phyloP scores from a whole-genome alignment of 2,113 vertebrate species.

The Nipponia nippon region DNA sequence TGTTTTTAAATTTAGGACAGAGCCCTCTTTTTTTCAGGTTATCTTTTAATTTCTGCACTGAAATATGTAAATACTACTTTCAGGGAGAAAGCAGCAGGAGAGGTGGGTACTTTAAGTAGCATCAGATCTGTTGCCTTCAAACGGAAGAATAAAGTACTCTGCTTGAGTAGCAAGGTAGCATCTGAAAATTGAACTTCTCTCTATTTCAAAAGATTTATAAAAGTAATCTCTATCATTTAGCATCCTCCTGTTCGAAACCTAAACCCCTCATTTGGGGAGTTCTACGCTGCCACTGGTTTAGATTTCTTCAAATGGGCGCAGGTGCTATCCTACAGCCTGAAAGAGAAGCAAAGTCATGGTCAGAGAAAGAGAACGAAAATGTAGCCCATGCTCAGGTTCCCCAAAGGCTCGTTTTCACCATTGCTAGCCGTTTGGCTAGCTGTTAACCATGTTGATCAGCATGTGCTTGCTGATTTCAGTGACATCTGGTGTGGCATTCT shows the following conservation, averaged over 20 bases:
- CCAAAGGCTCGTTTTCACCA: rapidly evolving
- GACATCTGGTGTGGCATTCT: not conserved
- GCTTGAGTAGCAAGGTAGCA: not conserved
- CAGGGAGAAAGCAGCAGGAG: not conserved
- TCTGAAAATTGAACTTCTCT: not conserved
- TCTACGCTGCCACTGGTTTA: not conserved
- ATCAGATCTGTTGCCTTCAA: not conserved
- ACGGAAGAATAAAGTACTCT: not conserved
- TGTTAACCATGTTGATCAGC: not conserved
- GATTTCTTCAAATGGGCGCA: not conserved
- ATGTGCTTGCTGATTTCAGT: not conserved
- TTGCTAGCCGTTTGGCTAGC: not conserved
- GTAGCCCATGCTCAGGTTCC: not conserved
- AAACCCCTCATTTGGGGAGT: not conserved
- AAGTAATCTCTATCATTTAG: not conserved
- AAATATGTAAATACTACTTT: not conserved
- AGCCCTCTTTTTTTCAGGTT: not conserved
- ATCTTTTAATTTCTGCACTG: not conserved
- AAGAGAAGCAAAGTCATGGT: not conserved
- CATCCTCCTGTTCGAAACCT: not conserved
- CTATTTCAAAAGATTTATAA: not conserved
- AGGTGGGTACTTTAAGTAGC: not conserved
- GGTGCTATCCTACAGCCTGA: not conserved
- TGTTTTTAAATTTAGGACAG: not conserved
- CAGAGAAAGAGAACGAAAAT: not conserved